Percentiles rank a stretch among this genome's conserved stretches.
Conservation (phyloP, 2,113 vertebrate species). For the Passer montanus region DNA sequence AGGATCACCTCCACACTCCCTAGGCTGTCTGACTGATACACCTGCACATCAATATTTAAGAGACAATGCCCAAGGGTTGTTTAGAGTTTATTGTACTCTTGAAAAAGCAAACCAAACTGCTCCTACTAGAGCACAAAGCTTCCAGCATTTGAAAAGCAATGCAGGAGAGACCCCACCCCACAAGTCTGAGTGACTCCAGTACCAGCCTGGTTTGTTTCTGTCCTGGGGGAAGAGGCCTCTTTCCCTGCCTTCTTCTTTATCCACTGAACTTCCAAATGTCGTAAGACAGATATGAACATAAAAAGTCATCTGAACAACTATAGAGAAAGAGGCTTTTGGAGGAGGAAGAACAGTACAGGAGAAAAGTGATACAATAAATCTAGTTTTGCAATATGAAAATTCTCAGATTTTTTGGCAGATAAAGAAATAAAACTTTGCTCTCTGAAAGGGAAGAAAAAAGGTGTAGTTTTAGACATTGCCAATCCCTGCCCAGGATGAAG, state of each 20-base stretch:
- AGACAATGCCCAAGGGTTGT: background rate
- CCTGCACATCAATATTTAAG: background rate
- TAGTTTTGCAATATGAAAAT: background rate
- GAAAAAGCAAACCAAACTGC: background rate
- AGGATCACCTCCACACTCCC: background rate
- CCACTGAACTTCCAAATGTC: background rate
- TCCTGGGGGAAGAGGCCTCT: accelerated
- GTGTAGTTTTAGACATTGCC: background rate
- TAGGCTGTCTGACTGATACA: background rate
- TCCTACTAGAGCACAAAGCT: background rate
- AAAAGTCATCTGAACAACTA: background rate
- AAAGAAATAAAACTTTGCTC: background rate
- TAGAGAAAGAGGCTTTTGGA: background rate
- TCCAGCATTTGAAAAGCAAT: background rate
- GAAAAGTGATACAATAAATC: background rate
- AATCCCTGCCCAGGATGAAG: background rate
- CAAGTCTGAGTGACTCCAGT: background rate
- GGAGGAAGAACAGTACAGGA: background rate
- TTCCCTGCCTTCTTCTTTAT: background rate
- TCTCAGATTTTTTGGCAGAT: background rate
- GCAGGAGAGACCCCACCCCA: background rate
- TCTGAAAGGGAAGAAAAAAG: background rate
- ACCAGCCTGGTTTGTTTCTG: background rate
- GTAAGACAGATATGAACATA: background rate
- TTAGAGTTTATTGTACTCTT: background rate